Evolutionary conservation across 2,113 vertebrate genomes (phyloP), one percentile per base, ranked within the genome.

Genomic region (Nansenia antarctica): DNA sequence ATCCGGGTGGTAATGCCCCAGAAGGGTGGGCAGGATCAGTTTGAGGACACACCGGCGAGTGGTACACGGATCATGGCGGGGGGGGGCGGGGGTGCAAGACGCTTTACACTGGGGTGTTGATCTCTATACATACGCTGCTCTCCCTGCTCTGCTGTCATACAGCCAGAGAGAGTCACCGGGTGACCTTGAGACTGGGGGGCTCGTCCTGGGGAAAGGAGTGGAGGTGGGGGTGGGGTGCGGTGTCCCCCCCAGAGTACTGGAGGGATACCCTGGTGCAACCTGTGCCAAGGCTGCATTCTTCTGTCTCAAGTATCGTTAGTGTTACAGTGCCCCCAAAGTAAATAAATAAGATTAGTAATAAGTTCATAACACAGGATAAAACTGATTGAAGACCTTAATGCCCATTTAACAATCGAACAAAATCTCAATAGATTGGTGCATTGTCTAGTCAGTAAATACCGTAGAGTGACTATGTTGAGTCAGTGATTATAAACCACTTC

Each of bases 31-130:
- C 61, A 34, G 70, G 67, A 83, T 24, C 57, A 67, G 57, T 67
- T 35, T 32, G 15, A 69, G 24, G 15, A 67, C 65, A 60, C 61
- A 34, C n/a, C n/a, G 30, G 30, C 57, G 45, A 70, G 35, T 58
- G 52, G 66, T 59, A 57, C 55, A 74, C 3, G 73, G 69, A 47
- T 26, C 55, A 68, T 63, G 31, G 9, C 5, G 1, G 34, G 32
- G 53, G 59, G 42, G 39, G 39, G 6, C 5, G 3, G 18, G 3
- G 45, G 0, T 47, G 45, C 18, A 3, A 20, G 45, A 62, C 52
- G 29, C 79, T 80, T 83, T 61, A 78, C 9, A 18, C 67, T 20
- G 69, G 76, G 76, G 81, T 73, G 82, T 80, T 85, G 76, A 85
- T 77, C 76, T 78, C 75, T n/a, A n/a, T n/a, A n/a, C n/a, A n/a